Base-by-base conservation (phyloP, 2,113 vertebrate genomes). In the Pseudonaja textilis region DNA sequence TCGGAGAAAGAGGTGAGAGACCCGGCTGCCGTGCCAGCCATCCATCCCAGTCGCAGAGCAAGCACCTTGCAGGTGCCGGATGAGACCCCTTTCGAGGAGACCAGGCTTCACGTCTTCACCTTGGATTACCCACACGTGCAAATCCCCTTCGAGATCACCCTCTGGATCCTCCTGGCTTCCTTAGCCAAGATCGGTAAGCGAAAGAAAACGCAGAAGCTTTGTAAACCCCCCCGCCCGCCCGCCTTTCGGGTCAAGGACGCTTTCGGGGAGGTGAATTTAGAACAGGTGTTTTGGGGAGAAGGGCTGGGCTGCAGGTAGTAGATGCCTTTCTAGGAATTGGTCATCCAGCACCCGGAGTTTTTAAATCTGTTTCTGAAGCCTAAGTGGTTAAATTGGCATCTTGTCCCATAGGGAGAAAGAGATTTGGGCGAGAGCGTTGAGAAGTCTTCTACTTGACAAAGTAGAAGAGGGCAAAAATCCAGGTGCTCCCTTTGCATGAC, bases 141-240 rank as follows among this genome's bases (percentile, higher is more conserved):
- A 95, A 97, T 99, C 34, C 99, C 99, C 2, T 99, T 99, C 96
- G 99, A 99, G 97, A 98, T 99, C 96, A 99, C 99, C 9, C 97
- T 99, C n/a, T 99, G 99, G 99, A 98, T 99, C 90, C 96, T 99
- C 91, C 97, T 99, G 93, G 99, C 99, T 14, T 99, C 99, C 16
- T 98, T 99, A 89, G 98, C 99, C 93, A 99, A 99, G 97, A 99
- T 99, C 91, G 99, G 99, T 99, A 97, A 98, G 99, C 93, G 12
- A 23, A 25, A n/a, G 54, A 16, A 26, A 87, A 57, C 4, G 20
- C 18, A 42, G 34, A n/a, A 7, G 22, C 23, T 18, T 88, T 55
- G 7, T 29, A 20, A 55, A 0, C 0, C 57, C 23, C 57, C 18
- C 3, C 45, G 4, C 45, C 45, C 45, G 5, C 45, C 45, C 42